Percentiles rank a stretch among this genome's conserved stretches.
Conservation (phyloP, 2,797 vertebrate genomes). For the Artibeus lituratus region DNA sequence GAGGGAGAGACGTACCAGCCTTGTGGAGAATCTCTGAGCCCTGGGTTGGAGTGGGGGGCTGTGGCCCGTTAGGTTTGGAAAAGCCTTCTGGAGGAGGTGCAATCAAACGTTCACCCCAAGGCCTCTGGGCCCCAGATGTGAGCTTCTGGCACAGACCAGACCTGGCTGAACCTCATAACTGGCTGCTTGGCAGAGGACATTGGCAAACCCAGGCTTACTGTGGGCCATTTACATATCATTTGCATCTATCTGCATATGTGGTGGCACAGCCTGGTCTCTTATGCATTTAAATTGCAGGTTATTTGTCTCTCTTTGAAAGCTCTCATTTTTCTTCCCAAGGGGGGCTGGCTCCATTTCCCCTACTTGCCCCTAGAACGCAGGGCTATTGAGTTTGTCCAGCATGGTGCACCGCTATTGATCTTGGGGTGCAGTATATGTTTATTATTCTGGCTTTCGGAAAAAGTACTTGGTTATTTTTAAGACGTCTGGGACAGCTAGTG, state of each 20-base stretch:
- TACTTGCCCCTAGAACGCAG: slow-evolving; percentile 6
- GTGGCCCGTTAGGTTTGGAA: neutral
- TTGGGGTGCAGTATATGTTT: neutral
- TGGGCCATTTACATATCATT: slow-evolving; percentile 63
- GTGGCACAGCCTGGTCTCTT: slow-evolving; percentile 71
- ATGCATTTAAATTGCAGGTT: slow-evolving; percentile 77
- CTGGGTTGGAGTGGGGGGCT: neutral
- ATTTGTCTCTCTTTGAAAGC: slow-evolving; percentile 73
- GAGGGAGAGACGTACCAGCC: neutral
- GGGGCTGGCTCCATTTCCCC: slow-evolving; percentile 44
- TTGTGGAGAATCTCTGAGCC: neutral
- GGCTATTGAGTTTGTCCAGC: neutral
- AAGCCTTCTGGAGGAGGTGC: neutral
- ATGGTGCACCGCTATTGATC: neutral
- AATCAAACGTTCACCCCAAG: slow-evolving; percentile 10
- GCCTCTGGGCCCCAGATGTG: slow-evolving; percentile 67
- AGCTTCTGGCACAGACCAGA: slow-evolving; percentile 60
- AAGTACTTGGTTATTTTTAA: neutral
- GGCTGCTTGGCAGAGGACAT: slow-evolving; percentile 64
- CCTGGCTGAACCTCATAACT: slow-evolving; percentile 60
- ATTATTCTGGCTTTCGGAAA: neutral
- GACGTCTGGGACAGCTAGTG: neutral
- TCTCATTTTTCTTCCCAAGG: neutral
- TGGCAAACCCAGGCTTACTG: slow-evolving; percentile 58
- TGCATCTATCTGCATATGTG: slow-evolving; percentile 69